Percentiles rank a stretch among this genome's conserved stretches.
Evolutionary conservation across 2,797 vertebrate genomes (phyloP).

Genomic region (Smutsia gigantea): DNA sequence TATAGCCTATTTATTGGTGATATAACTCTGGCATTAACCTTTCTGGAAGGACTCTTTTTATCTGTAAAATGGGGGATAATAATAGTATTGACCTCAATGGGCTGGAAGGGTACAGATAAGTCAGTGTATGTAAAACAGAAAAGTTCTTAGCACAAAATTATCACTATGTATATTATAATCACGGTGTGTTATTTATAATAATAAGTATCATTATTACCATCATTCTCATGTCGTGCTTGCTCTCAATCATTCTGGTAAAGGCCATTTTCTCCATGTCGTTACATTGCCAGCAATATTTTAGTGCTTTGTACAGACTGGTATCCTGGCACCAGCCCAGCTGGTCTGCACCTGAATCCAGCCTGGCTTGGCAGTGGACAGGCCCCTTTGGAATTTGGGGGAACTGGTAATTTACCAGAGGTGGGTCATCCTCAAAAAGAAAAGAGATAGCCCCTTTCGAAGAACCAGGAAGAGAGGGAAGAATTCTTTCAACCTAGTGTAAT

Average conservation of each 20-base stretch:
- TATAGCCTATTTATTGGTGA: not conserved
- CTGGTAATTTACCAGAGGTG: not conserved
- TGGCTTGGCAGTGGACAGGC: not conserved
- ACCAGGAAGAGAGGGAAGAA: conserved; percentile 2
- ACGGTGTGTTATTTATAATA: not conserved
- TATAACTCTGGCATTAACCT: not conserved
- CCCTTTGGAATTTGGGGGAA: not conserved
- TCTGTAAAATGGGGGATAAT: conserved; percentile 4
- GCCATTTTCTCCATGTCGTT: conserved; percentile 42
- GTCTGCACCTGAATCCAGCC: conserved; percentile 15
- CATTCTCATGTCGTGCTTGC: not conserved
- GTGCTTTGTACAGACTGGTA: conserved; percentile 9
- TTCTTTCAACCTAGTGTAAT: not conserved
- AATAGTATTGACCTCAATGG: not conserved
- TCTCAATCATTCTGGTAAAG: conserved; percentile 44
- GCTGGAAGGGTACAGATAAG: not conserved
- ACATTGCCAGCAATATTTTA: not conserved
- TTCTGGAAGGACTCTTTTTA: not conserved
- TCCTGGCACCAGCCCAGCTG: conserved; percentile 37
- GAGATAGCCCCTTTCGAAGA: not conserved
- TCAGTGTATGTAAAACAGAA: not conserved
- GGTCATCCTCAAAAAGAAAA: not conserved
- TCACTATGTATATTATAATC: not conserved
- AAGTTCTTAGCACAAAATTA: conserved; percentile 26
- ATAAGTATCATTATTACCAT: conserved; percentile 38